phyloP scores from a whole-genome alignment of 2,888 invertebrate genomes.

The Helobdella robusta region DNA sequence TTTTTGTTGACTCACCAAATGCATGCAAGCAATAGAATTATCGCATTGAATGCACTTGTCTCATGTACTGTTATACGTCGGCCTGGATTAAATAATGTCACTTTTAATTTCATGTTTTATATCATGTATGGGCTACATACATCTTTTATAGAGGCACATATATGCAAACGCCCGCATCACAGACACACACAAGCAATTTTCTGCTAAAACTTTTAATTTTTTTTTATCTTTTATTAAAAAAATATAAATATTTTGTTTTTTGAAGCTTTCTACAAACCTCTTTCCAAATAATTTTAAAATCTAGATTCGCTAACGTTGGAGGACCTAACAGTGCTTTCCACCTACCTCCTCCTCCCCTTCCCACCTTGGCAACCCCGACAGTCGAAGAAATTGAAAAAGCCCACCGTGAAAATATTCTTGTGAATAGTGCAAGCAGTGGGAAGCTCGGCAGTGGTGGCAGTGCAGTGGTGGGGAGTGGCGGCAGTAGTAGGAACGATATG shows the following conservation, averaged over 20 bases:
- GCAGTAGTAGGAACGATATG: too few relatives aligned
- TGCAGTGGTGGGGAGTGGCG: too few relatives aligned
- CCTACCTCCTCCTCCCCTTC: conserved; percentile 10
- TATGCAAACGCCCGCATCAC: too few relatives aligned
- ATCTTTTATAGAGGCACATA: too few relatives aligned
- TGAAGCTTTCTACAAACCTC: background rate
- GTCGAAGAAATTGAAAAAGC: conserved; percentile 73
- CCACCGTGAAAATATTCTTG: conserved; percentile 28
- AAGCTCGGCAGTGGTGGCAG: too few relatives aligned
- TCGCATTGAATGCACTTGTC: too few relatives aligned
- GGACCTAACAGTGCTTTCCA: conserved; percentile 13
- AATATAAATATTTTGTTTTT: background rate
- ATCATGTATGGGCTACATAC: background rate
- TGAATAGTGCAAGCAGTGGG: too few relatives aligned
- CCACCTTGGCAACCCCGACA: conserved; percentile 50
- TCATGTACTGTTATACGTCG: too few relatives aligned
- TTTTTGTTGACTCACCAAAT: too few relatives aligned
- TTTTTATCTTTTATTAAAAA: background rate
- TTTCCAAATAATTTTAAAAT: background rate
- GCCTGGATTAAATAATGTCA: too few relatives aligned
- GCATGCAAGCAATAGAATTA: too few relatives aligned
- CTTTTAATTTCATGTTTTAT: background rate
- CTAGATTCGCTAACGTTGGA: background rate
- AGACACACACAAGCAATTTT: too few relatives aligned
- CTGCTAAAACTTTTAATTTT: background rate